These are phyloP conservation scores for Siphonodentalium dalli DNA, from an alignment of 2,888 invertebrate species.

Conservation along the genomic window DNA sequence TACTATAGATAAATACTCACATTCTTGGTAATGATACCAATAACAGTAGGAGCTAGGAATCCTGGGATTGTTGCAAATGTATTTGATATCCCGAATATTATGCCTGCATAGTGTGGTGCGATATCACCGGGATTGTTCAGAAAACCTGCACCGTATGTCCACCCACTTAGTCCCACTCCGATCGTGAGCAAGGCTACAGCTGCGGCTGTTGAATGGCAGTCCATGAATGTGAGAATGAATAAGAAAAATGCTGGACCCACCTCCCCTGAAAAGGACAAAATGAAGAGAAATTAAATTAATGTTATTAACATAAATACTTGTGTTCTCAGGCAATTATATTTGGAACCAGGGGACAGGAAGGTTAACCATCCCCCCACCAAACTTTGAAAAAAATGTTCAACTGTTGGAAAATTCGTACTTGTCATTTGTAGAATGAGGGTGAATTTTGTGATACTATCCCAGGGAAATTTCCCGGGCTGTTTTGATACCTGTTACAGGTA, in stretches of 20 bases:
- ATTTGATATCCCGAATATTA: slow-evolving; percentile 55
- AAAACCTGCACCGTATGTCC: slow-evolving; percentile 49
- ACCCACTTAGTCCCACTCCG: slow-evolving; percentile 46
- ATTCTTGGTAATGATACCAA: slow-evolving; percentile 45
- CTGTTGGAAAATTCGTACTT: too few species aligned
- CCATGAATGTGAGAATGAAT: slow-evolving; percentile 42
- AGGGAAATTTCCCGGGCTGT: too few species aligned
- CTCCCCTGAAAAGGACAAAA: slow-evolving; percentile 31
- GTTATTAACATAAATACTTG: too few species aligned
- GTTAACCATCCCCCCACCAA: too few species aligned
- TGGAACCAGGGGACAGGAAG: too few species aligned
- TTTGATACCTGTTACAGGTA: too few species aligned
- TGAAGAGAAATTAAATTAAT: too few species aligned
- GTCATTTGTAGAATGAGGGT: too few species aligned
- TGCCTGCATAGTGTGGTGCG: slow-evolving; percentile 54
- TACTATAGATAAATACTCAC: too few species aligned
- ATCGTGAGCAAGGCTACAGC: slow-evolving; percentile 45
- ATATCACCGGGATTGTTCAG: slow-evolving; percentile 57
- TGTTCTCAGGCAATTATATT: too few species aligned
- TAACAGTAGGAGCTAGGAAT: slow-evolving; percentile 50
- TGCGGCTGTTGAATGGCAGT: slow-evolving; percentile 30
- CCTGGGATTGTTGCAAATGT: slow-evolving; percentile 52
- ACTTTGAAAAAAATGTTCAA: too few species aligned
- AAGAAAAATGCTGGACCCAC: slow-evolving; percentile 44
- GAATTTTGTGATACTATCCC: too few species aligned